Evolutionary conservation across 2,113 vertebrate species (phyloP).

Genomic region (Ahaetulla prasina): DNA sequence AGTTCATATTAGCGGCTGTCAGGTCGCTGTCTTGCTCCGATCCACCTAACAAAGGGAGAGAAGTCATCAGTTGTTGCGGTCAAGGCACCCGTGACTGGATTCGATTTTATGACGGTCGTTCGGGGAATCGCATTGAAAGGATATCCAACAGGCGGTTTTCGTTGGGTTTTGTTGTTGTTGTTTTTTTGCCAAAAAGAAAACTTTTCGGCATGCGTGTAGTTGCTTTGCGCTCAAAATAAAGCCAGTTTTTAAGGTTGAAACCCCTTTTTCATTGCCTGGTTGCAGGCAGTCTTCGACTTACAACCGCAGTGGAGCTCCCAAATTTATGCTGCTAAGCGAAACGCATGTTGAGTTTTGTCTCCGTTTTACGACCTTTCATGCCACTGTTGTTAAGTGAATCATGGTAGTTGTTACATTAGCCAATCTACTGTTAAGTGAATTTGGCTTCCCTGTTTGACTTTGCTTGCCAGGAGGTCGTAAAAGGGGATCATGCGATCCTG

Average conservation of each 20-base stretch:
- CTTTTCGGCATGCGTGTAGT: fast-evolving
- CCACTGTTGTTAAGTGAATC: no score
- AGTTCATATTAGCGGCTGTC: constrained; percentile 44
- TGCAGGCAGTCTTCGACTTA: neutral
- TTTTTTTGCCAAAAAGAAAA: neutral
- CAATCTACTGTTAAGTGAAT: neutral
- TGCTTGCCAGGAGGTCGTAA: neutral
- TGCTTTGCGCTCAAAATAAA: neutral
- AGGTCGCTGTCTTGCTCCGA: constrained; percentile 63
- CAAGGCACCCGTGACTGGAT: neutral
- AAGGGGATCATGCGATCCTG: neutral
- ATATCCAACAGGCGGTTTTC: neutral
- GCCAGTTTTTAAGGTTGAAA: neutral
- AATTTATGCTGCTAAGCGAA: neutral
- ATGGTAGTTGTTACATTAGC: no score
- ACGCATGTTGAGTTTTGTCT: neutral
- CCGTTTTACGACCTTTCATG: neutral
- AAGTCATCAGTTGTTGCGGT: neutral
- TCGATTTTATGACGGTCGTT: neutral
- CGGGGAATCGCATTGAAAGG: neutral
- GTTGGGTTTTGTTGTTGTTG: no score
- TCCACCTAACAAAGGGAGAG: constrained; percentile 54
- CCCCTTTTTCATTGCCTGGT: neutral
- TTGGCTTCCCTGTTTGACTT: neutral
- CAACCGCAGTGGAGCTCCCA: neutral